Evolutionary conservation across 2,113 vertebrate genomes (phyloP).

Genomic region (Oryzias woworae): DNA sequence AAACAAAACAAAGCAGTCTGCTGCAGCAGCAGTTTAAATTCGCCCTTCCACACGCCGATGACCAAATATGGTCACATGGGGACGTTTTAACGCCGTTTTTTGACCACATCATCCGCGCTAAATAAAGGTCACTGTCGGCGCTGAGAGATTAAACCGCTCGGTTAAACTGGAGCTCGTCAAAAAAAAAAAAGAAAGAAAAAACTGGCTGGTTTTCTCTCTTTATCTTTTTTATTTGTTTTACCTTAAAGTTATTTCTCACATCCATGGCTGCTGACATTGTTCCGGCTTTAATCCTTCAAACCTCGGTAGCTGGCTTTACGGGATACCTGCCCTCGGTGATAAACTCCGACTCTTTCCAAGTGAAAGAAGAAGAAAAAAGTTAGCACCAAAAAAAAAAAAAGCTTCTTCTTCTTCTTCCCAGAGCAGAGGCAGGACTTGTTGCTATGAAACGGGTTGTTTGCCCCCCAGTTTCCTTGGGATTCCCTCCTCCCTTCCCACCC

Average conservation of each 20-base stretch:
- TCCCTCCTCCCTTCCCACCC: conserved; percentile 27
- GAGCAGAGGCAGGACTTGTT: conserved; percentile 76
- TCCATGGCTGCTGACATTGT: conserved; percentile 65
- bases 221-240: conserved; percentile 46
- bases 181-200: neutral
- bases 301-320: conserved; percentile 24
- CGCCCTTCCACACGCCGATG: conserved; percentile 47
- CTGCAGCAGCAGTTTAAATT: conserved; percentile 26
- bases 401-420: conserved; percentile 50
- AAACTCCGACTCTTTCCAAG: conserved; percentile 66
- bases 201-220: neutral
- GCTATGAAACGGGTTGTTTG: conserved; percentile 73
- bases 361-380: conserved; percentile 27
- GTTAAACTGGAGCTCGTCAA: conserved; percentile 18
- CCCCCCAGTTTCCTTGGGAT: conserved; percentile 60
- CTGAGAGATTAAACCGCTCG: conserved; percentile 6
- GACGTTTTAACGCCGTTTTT: conserved; percentile 17
- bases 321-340: conserved; percentile 64
- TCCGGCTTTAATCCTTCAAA: conserved; percentile 48
- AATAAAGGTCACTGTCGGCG: neutral
- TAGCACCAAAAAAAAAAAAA: neutral
- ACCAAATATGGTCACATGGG: conserved; percentile 74
- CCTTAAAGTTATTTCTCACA: conserved; percentile 62
- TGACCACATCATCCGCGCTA: too few species aligned
- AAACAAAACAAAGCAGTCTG: conserved; percentile 1